phyloP scores from a whole-genome alignment of 2,113 vertebrate genomes.

The Diglossa brunneiventris region DNA sequence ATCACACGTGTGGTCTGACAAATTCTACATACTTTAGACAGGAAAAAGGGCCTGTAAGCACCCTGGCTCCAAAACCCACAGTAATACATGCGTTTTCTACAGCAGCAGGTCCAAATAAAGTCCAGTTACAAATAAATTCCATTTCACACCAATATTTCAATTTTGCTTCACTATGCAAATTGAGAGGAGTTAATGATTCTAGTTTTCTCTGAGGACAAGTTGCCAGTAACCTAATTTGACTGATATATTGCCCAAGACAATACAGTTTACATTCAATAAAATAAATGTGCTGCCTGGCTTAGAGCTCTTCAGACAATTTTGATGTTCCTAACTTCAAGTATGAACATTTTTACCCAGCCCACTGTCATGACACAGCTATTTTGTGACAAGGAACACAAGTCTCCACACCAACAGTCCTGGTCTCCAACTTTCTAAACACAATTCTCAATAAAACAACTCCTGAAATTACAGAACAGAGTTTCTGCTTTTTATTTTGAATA shows the following conservation, averaged over 20 bases:
- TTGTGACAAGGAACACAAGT: background rate
- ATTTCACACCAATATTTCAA: background rate
- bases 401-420: background rate
- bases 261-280: background rate
- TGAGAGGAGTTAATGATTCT: background rate
- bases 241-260: background rate
- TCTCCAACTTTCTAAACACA: background rate
- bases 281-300: background rate
- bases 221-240: background rate
- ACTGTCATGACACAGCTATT: background rate
- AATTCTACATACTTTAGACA: background rate
- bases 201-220: background rate
- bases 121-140: background rate
- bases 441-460: background rate
- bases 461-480: background rate
- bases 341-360: background rate
- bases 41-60: accelerated
- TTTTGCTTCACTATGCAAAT: background rate
- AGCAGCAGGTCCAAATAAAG: background rate
- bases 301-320: background rate
- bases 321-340: background rate
- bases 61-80: background rate
- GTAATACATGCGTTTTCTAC: background rate
- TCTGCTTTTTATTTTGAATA: background rate
- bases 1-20: background rate